Percentiles rank a stretch among this genome's conserved stretches.
Conservation (phyloP, 2,888 invertebrate genomes). For the Phrixothrix hirtus region DNA sequence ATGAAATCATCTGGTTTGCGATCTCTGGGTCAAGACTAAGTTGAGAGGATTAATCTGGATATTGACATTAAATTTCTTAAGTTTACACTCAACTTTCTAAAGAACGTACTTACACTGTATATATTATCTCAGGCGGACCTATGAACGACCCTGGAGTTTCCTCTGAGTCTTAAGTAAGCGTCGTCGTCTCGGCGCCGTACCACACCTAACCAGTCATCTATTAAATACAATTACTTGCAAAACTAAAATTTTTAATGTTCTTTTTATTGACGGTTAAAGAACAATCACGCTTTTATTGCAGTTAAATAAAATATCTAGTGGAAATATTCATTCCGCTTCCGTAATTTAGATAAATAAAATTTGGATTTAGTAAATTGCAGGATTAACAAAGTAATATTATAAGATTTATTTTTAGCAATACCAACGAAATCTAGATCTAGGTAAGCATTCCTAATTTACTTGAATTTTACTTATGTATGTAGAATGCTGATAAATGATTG, state of each 20-base stretch:
- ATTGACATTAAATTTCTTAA: conserved; percentile 21
- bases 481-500: too few relatives aligned
- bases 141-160: conserved; percentile 18
- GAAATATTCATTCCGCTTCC: neutral
- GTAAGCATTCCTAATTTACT: too few relatives aligned
- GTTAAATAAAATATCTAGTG: neutral
- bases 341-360: too few relatives aligned
- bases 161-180: conserved; percentile 19
- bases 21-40: conserved; percentile 29
- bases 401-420: too few relatives aligned
- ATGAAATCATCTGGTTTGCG: conserved; percentile 34
- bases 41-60: conserved; percentile 26
- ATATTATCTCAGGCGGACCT: neutral
- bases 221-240: conserved; percentile 19
- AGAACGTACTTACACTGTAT: neutral
- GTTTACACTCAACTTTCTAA: conserved; percentile 1
- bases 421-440: too few relatives aligned
- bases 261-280: too few relatives aligned
- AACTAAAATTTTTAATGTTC: conserved; percentile 17
- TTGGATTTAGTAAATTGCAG: too few relatives aligned
- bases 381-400: too few relatives aligned
- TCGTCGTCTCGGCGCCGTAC: conserved; percentile 16
- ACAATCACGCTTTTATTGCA: too few relatives aligned
- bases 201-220: conserved; percentile 13
- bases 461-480: too few relatives aligned